Evolutionary conservation across 2,797 vertebrate genomes (phyloP).

Genomic region (Characodon lateralis): DNA sequence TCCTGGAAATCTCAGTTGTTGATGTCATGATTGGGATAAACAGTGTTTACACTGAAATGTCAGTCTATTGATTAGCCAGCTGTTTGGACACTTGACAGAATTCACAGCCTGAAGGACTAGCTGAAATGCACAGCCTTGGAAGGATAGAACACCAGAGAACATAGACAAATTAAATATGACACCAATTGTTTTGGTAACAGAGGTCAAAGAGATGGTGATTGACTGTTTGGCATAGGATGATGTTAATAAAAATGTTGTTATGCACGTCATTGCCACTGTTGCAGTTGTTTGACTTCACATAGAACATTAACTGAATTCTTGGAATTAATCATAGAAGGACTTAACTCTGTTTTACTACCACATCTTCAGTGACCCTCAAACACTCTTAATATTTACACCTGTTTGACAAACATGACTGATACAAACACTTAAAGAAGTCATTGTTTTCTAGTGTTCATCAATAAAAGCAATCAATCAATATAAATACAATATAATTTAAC

Average conservation of each 20-base stretch:
- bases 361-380: neutral
- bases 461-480: no score
- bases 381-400: constrained; percentile 11
- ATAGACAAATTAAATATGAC: constrained; percentile 30
- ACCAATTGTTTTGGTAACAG: constrained; percentile 4
- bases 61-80: constrained; percentile 31
- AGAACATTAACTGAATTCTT: constrained; percentile 57
- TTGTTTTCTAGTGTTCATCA: no score
- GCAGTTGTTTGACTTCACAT: constrained; percentile 53
- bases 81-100: constrained; percentile 32
- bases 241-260: constrained; percentile 15
- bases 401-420: constrained; percentile 23
- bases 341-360: neutral
- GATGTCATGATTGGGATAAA: constrained; percentile 1
- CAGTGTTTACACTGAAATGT: constrained; percentile 28
- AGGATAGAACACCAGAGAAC: constrained; percentile 12
- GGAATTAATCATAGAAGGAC: constrained; percentile 15
- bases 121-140: constrained; percentile 10
- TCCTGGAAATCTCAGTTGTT: constrained; percentile 30
- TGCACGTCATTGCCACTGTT: constrained; percentile 8
- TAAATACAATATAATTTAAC: no score
- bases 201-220: constrained; percentile 44
- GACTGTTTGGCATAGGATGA: constrained; percentile 18
- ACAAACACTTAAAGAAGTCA: no score
- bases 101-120: constrained; percentile 36